Evolutionary conservation across 2,113 vertebrate genomes (phyloP).

Genomic region (Sitta europaea): DNA sequence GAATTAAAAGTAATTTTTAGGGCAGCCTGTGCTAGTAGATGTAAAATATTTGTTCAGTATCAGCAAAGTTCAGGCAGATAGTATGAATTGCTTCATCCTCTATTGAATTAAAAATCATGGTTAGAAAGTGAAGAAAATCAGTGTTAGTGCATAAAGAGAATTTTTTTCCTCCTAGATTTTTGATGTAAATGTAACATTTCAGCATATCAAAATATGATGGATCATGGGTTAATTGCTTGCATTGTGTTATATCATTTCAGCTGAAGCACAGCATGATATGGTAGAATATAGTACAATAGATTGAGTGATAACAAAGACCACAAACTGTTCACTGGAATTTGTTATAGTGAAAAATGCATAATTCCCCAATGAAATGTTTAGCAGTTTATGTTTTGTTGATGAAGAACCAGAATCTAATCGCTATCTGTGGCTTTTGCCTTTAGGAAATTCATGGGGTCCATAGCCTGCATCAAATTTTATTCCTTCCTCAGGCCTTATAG

Average conservation of each 20-base stretch:
- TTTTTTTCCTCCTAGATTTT: not conserved
- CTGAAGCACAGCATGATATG: not conserved
- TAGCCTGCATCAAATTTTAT: not conserved
- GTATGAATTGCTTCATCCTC: not conserved
- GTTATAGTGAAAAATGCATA: not conserved
- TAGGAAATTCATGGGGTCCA: not conserved
- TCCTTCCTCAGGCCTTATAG: not conserved
- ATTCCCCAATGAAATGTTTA: not conserved
- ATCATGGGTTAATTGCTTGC: not conserved
- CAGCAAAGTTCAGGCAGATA: not conserved
- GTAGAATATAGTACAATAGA: not conserved
- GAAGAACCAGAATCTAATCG: not conserved
- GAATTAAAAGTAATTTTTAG: not conserved
- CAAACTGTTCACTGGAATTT: not conserved
- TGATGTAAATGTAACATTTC: not conserved
- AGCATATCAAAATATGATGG: not conserved
- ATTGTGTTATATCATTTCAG: not conserved
- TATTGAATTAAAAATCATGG: not conserved
- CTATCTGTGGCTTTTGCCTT: not conserved
- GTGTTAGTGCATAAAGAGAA: not conserved
- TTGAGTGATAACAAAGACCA: not conserved
- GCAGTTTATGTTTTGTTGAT: not conserved
- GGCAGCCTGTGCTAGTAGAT: not conserved
- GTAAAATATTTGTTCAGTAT: not conserved
- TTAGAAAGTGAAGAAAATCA: not conserved